Conservation (phyloP, 2,797 vertebrate species). For the Tragelaphus oryx region DNA sequence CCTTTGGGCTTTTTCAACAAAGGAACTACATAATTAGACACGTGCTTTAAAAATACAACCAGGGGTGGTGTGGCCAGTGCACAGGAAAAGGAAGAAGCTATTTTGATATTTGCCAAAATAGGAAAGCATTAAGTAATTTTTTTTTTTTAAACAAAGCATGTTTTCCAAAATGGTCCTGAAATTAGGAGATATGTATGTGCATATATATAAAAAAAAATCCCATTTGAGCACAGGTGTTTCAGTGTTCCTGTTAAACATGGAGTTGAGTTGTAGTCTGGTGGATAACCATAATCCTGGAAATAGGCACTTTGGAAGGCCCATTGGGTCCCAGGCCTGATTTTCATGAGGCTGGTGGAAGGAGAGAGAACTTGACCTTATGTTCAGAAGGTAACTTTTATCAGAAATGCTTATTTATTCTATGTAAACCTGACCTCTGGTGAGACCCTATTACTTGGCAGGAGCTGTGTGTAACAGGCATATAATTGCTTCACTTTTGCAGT, state of each 20-base stretch:
- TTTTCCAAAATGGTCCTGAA: constrained; percentile 10
- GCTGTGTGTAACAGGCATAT: neutral
- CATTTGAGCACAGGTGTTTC: neutral
- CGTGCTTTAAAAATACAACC: neutral
- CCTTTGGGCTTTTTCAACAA: neutral
- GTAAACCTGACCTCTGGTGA: neutral
- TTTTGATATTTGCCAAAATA: neutral
- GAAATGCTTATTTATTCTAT: neutral
- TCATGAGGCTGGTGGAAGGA: neutral
- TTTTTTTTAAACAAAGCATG: neutral
- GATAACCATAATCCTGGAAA: neutral
- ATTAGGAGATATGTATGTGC: neutral
- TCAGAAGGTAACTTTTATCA: neutral
- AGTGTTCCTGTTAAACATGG: neutral
- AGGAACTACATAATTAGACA: neutral
- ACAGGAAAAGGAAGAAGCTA: neutral
- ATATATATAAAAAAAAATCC: neutral
- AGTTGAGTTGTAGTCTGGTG: neutral
- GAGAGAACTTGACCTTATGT: neutral
- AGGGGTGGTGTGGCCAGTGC: neutral
- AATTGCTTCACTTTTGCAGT: neutral
- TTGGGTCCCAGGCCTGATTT: neutral
- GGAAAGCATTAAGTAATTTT: neutral
- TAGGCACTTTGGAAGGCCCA: neutral
- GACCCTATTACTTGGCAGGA: neutral